Evolutionary conservation across 2,113 vertebrate genomes (phyloP), one percentile per base, ranked within the genome.

Genomic region (Lontra canadensis): DNA sequence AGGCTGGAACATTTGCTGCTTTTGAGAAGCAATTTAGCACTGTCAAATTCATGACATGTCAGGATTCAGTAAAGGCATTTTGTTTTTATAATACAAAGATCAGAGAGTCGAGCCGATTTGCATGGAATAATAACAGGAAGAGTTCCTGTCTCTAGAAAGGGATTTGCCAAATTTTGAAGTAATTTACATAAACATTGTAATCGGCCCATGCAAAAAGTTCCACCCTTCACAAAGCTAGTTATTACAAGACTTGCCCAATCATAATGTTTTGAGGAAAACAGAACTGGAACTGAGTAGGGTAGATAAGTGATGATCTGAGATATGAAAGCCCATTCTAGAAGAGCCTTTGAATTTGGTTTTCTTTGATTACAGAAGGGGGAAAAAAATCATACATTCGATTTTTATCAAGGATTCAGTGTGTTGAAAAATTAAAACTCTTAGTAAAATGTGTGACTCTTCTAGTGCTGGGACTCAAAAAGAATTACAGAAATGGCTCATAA

Each of bases 51-150:
- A 34, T 55, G 67, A 94, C 20, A 42, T 61, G 89, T 89, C 92
- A 95, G 73, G 69, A 95, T 82, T 91, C 44, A 49, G 73, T 20
- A 90, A 15, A 67, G 59, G 61, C 61, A 83, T 47, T 96, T 92
- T 94, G 94, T 89, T 96, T 97, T 87, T 80, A 65, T 90, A 80
- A 86, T 89, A 39, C 55, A 76, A 92, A 95, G 82, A 96, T 97
- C 96, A 93, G 86, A 92, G 73, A 96, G 78, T 97, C 55, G 57
- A 93, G 76, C 61, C 34, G 29, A 80, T 94, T 90, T 96, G 39
- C 63, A 61, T 29, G 42, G 94, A 97, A 94, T 87, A 87, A 93
- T 90, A 98, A 95, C 87, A 96, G 94, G 80, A 97, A 94, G 74
- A 78, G 49, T 90, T 18, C 47, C 55, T 95, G 82, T 96, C 83